These are phyloP conservation scores for Phrynocephalus versicolor DNA, from an alignment of 2,113 vertebrate species.

Conservation along the genomic window DNA sequence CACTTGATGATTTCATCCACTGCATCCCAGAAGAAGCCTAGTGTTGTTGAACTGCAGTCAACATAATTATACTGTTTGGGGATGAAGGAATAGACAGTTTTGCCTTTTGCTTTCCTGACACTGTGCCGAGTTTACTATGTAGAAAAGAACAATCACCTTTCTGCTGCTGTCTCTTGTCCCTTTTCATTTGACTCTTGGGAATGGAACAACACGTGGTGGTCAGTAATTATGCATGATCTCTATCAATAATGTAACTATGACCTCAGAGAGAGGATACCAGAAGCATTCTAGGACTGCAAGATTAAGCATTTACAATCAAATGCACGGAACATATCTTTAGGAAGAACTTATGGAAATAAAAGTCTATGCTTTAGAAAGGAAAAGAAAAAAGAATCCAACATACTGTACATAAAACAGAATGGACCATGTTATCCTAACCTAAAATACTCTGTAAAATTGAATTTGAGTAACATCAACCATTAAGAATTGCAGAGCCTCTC, in stretches of 20 bases:
- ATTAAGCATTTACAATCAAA: slow-evolving; percentile 37
- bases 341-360: neutral
- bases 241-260: slow-evolving; percentile 58
- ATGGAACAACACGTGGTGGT: slow-evolving; percentile 42
- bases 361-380: neutral
- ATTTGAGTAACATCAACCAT: neutral
- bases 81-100: neutral
- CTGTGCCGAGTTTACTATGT: neutral
- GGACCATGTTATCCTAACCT: neutral
- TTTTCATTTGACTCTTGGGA: slow-evolving; percentile 25
- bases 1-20: neutral
- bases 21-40: neutral
- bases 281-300: slow-evolving; percentile 28
- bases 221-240: slow-evolving; percentile 64
- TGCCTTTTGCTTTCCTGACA: slow-evolving; percentile 42
- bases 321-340: neutral
- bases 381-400: neutral
- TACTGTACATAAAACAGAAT: neutral
- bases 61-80: neutral
- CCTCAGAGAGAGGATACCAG: slow-evolving; percentile 33
- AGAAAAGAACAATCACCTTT: slow-evolving; percentile 45
- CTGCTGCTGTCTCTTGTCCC: slow-evolving; percentile 8
- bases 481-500: neutral
- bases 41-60: slow-evolving; percentile 20
- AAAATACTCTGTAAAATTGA: neutral